Evolutionary conservation across 2,888 invertebrate species (phyloP).

Genomic region (Synergus umbraculus): DNA sequence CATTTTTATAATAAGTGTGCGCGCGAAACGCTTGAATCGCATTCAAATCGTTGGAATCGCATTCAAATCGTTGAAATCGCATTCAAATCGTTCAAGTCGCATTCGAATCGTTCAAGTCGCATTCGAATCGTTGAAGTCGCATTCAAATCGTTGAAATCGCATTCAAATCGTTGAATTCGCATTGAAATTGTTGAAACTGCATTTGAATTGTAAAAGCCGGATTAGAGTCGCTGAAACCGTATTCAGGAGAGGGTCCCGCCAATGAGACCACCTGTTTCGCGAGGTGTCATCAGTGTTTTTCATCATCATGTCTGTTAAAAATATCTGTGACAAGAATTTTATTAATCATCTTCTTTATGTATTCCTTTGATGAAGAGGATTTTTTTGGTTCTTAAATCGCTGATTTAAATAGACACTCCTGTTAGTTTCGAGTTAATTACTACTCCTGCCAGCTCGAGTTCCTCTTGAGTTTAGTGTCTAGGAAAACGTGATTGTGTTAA

Average conservation of each 20-base stretch:
- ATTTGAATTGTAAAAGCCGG: too few species aligned
- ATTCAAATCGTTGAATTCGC: background rate
- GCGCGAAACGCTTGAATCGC: background rate
- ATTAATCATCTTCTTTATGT: background rate
- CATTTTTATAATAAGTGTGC: conserved; percentile 30
- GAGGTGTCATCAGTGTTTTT: conserved; percentile 2
- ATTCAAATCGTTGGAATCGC: background rate
- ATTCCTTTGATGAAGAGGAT: background rate
- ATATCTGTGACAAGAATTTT: too few species aligned
- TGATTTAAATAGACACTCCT: background rate
- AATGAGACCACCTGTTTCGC: background rate
- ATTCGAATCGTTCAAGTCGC: background rate
- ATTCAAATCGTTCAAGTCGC: background rate
- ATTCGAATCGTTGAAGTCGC: background rate
- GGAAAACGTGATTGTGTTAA: conserved; percentile 8
- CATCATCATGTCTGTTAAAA: background rate
- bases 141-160: background rate
- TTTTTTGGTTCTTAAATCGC: background rate
- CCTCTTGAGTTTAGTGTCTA: background rate
- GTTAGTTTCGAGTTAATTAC: conserved; percentile 29
- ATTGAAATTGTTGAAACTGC: too few species aligned
- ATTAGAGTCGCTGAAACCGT: background rate
- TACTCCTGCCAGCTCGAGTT: conserved; percentile 5
- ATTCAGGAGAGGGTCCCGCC: background rate
- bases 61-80: too few species aligned